Evolutionary conservation across 1,140 invertebrate species (phyloP).

Genomic region (Frieseomelitta varia): DNA sequence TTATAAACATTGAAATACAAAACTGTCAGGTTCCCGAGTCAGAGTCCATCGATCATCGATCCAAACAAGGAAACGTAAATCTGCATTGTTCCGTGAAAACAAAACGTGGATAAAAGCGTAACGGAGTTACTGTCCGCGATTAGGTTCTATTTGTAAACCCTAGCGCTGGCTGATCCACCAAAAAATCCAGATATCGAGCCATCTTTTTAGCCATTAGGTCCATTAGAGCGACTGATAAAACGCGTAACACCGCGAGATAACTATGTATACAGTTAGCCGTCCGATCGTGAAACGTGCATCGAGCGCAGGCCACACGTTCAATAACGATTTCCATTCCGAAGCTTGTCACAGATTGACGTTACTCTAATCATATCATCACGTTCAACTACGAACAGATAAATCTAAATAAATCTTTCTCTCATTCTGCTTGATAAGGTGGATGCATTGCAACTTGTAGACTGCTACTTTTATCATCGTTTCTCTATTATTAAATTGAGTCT

Average conservation of each 20-base stretch:
- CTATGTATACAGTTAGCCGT: conserved; percentile 26
- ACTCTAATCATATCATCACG: not conserved
- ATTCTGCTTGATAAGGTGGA: too few species aligned
- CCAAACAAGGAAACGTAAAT: not conserved
- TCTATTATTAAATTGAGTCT: too few species aligned
- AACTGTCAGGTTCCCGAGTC: not conserved
- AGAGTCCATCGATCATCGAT: not conserved
- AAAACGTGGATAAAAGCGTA: not conserved
- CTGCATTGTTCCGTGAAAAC: not conserved
- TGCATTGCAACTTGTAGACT: too few species aligned
- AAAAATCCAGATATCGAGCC: conserved; percentile 8
- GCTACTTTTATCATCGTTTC: not conserved
- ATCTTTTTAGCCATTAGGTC: conserved; percentile 11
- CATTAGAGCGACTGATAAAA: conserved; percentile 30
- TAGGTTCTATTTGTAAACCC: conserved; percentile 13
- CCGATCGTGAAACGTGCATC: not conserved
- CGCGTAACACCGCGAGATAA: conserved; percentile 14
- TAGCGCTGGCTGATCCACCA: not conserved
- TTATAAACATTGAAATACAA: not conserved
- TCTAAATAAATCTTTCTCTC: not conserved
- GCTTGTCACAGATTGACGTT: conserved; percentile 5
- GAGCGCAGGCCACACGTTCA: not conserved
- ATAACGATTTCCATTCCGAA: not conserved
- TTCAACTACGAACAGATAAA: not conserved
- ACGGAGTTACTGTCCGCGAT: conserved; percentile 1